Percentiles rank a stretch among this genome's conserved stretches.
Conservation (phyloP, 2,888 invertebrate species). For the Stenodera caucasica region DNA sequence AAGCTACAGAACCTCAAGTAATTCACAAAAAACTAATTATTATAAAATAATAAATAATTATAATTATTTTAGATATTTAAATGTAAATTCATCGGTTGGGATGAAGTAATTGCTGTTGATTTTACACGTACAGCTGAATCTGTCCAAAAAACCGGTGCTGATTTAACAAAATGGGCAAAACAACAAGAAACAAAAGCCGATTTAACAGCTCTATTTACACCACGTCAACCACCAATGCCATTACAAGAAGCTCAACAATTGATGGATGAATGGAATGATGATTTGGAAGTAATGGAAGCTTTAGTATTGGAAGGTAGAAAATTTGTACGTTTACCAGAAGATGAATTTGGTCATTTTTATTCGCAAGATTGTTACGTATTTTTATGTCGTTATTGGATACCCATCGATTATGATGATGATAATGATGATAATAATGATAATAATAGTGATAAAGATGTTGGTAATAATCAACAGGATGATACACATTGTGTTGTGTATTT, state of each 20-base stretch:
- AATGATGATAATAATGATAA: slow-evolving; percentile 53
- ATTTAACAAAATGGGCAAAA: slow-evolving; percentile 89
- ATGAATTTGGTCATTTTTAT: slow-evolving; percentile 90
- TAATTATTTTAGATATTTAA: slow-evolving; percentile 75
- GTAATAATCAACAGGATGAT: slow-evolving; percentile 40
- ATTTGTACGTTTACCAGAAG: slow-evolving; percentile 94
- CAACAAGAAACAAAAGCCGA: slow-evolving; percentile 92
- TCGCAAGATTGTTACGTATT: slow-evolving; percentile 97
- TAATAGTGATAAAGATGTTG: slow-evolving; percentile 36
- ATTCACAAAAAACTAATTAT: neutral
- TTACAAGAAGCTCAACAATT: slow-evolving; percentile 81
- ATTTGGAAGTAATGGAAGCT: slow-evolving; percentile 96
- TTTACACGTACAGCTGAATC: slow-evolving; percentile 98
- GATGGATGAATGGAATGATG: slow-evolving; percentile 97
- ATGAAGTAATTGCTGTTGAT: slow-evolving; percentile 98
- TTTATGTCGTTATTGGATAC: slow-evolving; percentile 88
- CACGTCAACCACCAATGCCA: slow-evolving; percentile 88
- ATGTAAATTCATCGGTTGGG: slow-evolving; percentile 96
- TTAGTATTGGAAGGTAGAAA: slow-evolving; percentile 96
- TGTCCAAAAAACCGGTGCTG: slow-evolving; percentile 93
- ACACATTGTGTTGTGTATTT: slow-evolving; percentile 98
- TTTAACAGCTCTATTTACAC: slow-evolving; percentile 92
- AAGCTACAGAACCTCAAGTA: slow-evolving; percentile 87
- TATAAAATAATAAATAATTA: neutral
- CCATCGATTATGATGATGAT: slow-evolving; percentile 59